phyloP scores from a whole-genome alignment of 23 tunicate species.

The Trididemnum clinides region DNA sequence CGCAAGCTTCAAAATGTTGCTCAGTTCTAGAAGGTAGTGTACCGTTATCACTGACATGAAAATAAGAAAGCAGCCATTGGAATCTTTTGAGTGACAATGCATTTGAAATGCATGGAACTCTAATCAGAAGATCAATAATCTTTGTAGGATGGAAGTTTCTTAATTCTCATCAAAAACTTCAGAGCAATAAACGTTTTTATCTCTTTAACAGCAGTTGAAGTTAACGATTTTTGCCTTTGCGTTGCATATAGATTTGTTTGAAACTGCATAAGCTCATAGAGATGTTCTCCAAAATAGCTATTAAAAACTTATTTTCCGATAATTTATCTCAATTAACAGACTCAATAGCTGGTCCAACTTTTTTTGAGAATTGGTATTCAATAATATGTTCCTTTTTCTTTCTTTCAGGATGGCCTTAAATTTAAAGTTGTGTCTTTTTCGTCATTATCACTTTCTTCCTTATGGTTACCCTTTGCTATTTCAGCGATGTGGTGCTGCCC shows the following conservation, averaged over 20 bases:
- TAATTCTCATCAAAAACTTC: not conserved
- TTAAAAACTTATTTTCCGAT: not conserved
- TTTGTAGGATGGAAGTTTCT: not conserved
- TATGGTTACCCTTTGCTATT: too few species aligned
- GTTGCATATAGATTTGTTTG: constrained; percentile 9
- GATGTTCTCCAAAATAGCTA: not conserved
- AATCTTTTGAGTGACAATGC: not conserved
- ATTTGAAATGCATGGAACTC: not conserved
- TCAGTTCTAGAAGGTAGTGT: too few species aligned
- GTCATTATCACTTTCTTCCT: not conserved
- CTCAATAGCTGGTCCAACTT: not conserved
- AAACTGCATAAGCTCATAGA: not conserved
- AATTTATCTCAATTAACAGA: not conserved
- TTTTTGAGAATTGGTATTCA: not conserved
- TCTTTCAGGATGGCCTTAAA: not conserved
- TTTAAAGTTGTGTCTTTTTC: not conserved
- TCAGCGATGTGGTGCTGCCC: too few species aligned
- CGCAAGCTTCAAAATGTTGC: too few species aligned
- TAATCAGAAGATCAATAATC: not conserved
- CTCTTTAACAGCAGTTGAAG: not conserved
- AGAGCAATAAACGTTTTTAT: not conserved
- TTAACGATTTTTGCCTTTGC: not conserved
- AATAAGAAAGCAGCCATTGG: not conserved
- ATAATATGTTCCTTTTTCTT: not conserved
- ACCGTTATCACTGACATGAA: too few species aligned